These are phyloP conservation scores for Phoebastria nigripes DNA, from an alignment of 2,797 vertebrate genomes.

Conservation along the genomic window DNA sequence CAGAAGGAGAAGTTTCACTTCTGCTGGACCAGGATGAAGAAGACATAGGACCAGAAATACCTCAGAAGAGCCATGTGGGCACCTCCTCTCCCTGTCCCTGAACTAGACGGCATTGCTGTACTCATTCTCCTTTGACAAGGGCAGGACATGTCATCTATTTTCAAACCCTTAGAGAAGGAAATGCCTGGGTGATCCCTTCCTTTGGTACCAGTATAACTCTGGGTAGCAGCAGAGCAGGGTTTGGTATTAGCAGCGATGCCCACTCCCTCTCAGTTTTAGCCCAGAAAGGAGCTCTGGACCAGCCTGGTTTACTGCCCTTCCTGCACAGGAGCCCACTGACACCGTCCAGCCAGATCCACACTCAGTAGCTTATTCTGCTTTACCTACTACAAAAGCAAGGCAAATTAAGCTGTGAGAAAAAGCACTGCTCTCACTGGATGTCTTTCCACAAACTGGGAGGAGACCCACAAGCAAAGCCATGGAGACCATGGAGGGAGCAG, in stretches of 20 bases:
- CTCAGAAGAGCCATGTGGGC: neutral
- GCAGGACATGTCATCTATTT: neutral
- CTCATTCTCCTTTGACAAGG: neutral
- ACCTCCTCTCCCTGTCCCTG: neutral
- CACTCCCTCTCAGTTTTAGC: neutral
- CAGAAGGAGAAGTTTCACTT: neutral
- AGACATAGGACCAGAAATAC: neutral
- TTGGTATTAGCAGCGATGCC: neutral
- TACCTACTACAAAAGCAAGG: neutral
- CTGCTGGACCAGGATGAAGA: neutral
- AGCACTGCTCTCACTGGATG: neutral
- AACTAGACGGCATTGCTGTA: rapidly evolving
- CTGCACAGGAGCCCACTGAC: neutral
- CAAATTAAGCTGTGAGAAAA: neutral
- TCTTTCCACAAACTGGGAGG: neutral
- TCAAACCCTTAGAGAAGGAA: neutral
- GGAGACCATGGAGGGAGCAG: neutral
- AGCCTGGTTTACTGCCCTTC: neutral
- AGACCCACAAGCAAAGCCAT: neutral
- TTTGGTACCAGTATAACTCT: neutral
- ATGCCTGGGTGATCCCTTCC: neutral
- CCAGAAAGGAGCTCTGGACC: neutral
- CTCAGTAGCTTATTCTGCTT: neutral
- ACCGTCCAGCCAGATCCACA: neutral
- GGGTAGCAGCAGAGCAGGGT: neutral